phyloP scores from a whole-genome alignment of 2,113 vertebrate genomes.

The Sphaerodactylus townsendi region DNA sequence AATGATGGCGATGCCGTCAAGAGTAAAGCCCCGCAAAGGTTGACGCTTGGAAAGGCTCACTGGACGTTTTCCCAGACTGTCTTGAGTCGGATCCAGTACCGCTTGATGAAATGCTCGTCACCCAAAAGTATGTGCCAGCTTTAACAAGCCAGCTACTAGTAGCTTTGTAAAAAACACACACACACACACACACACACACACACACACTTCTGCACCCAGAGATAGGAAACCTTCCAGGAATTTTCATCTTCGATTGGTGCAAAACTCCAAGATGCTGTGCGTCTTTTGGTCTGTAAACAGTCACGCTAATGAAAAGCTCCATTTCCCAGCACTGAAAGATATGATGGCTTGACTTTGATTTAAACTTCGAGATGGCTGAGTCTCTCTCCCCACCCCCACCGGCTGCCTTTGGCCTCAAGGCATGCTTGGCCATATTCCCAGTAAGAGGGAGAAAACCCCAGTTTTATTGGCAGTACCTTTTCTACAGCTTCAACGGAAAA shows the following conservation, averaged over 20 bases:
- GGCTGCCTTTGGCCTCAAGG: background rate
- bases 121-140: constrained; percentile 10
- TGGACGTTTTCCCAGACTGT: constrained; percentile 50
- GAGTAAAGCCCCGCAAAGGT: constrained; percentile 48
- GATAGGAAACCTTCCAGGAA: constrained; percentile 20
- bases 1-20: constrained; percentile 13
- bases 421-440: background rate
- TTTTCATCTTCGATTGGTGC: constrained; percentile 13
- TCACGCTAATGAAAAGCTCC: constrained; percentile 38
- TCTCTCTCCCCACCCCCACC: constrained; percentile 31
- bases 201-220: constrained; percentile 37
- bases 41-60: constrained; percentile 47
- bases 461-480: constrained; percentile 46
- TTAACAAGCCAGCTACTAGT: constrained; percentile 42
- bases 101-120: constrained; percentile 22
- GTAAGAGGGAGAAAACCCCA: background rate
- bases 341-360: constrained; percentile 34
- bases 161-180: constrained; percentile 43
- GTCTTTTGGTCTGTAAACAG: constrained; percentile 41
- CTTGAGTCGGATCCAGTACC: constrained; percentile 47
- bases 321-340: background rate
- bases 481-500: constrained; percentile 51
- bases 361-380: background rate
- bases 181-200: too few species aligned
- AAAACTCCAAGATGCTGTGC: background rate